Evolutionary conservation across 2,888 invertebrate genomes (phyloP).

Genomic region (Stegophylla sp.): DNA sequence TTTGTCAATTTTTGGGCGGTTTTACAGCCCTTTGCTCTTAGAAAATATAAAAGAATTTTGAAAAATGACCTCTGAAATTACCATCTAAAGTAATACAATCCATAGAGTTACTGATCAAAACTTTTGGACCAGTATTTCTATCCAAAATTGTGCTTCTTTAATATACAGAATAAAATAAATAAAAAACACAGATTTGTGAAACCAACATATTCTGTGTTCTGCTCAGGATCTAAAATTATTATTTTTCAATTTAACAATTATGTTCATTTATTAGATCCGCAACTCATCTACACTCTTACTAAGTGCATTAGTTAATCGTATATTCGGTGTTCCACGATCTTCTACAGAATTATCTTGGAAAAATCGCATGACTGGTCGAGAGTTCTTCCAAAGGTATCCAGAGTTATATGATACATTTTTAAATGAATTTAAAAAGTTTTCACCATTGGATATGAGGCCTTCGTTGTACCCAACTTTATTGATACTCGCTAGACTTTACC

Average conservation of each 20-base stretch:
- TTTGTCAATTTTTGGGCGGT: too few relatives aligned
- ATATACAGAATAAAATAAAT: too few relatives aligned
- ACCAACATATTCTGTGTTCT: too few relatives aligned
- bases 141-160: too few relatives aligned
- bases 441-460: conserved; percentile 49
- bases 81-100: too few relatives aligned
- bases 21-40: too few relatives aligned
- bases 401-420: conserved; percentile 70
- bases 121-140: too few relatives aligned
- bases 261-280: conserved; percentile 70
- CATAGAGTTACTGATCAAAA: too few relatives aligned
- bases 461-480: conserved; percentile 77
- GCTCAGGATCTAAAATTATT: neutral
- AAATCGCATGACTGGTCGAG: conserved; percentile 77
- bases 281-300: conserved; percentile 87
- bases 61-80: too few relatives aligned
- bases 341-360: conserved; percentile 70
- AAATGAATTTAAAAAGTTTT: conserved; percentile 66
- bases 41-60: too few relatives aligned
- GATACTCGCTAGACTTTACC: conserved; percentile 79
- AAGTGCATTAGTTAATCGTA: conserved; percentile 80
- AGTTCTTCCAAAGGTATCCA: conserved; percentile 81
- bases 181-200: too few relatives aligned
- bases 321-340: conserved; percentile 83
- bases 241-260: neutral